These are phyloP conservation scores for Pseudomyrmex gracilis DNA, from an alignment of 1,140 invertebrate genomes.

Conservation along the genomic window DNA sequence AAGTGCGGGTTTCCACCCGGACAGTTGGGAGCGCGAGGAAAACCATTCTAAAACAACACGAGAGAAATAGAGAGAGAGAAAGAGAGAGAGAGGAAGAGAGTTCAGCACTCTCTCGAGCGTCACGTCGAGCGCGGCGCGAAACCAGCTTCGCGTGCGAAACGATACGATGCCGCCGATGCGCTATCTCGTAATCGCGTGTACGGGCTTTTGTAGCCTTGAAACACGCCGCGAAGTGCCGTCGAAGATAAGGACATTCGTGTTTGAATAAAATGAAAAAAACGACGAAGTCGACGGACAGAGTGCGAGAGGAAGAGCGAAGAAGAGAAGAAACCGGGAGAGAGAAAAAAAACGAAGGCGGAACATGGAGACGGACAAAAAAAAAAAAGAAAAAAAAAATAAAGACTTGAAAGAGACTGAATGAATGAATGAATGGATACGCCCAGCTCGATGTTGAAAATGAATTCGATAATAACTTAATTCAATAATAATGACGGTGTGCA, in stretches of 20 bases:
- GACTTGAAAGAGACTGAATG: neutral
- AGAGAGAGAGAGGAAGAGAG: neutral
- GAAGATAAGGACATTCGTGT: slow-evolving; percentile 80
- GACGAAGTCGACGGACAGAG: neutral
- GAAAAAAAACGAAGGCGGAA: neutral
- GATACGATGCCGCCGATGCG: slow-evolving; percentile 74
- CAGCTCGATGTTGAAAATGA: neutral
- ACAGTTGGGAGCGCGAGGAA: slow-evolving; percentile 42
- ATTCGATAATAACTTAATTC: slow-evolving; percentile 26
- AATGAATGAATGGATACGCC: neutral
- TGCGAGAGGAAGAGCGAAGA: neutral
- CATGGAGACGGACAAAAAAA: neutral
- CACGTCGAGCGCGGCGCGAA: slow-evolving; percentile 10
- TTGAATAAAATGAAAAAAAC: slow-evolving; percentile 74
- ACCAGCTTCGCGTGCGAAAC: slow-evolving; percentile 76
- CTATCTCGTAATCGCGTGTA: slow-evolving; percentile 83
- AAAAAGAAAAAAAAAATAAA: neutral
- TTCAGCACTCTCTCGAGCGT: slow-evolving; percentile 45
- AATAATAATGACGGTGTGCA: neutral
- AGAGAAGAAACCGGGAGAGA: neutral
- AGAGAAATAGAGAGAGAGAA: too few relatives aligned
- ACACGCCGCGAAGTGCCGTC: slow-evolving; percentile 59
- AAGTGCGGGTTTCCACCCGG: slow-evolving; percentile 43
- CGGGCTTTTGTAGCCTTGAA: slow-evolving; percentile 76
- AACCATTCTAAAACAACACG: slow-evolving; percentile 23